Evolutionary conservation across 1,140 invertebrate genomes (phyloP).

Genomic region (Dinoponera quadriceps): DNA sequence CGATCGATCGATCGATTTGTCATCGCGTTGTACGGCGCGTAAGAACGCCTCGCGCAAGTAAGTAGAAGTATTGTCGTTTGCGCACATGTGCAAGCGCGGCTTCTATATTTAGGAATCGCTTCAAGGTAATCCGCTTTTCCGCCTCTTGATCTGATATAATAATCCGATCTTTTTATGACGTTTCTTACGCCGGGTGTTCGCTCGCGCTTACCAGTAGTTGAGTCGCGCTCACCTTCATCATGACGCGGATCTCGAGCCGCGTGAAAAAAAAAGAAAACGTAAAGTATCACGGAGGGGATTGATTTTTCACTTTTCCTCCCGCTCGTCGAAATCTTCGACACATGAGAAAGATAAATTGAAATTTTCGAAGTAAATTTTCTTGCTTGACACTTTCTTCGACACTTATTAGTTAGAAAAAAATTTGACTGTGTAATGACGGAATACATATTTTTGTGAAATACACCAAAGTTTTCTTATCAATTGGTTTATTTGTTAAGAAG

Average conservation of each 20-base stretch:
- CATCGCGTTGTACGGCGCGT: neutral
- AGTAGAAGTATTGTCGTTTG: neutral
- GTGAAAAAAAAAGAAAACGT: neutral
- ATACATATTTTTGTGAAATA: too few relatives aligned
- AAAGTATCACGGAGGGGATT: too few relatives aligned
- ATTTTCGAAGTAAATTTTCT: too few relatives aligned
- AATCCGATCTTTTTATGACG: conserved; percentile 11
- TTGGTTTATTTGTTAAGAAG: too few relatives aligned
- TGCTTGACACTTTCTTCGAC: too few relatives aligned
- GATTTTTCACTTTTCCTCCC: too few relatives aligned
- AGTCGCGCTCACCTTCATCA: conserved; percentile 19
- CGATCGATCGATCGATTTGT: conserved; percentile 13
- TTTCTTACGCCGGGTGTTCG: conserved; percentile 23
- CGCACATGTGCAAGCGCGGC: neutral
- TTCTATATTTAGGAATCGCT: conserved; percentile 30
- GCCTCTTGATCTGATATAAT: conserved; percentile 45
- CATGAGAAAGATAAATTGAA: too few relatives aligned
- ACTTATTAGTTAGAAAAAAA: too few relatives aligned
- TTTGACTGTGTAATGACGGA: too few relatives aligned
- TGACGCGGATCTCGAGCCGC: too few relatives aligned
- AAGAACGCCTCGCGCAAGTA: neutral
- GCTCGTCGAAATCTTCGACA: too few relatives aligned
- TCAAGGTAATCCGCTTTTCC: conserved; percentile 55
- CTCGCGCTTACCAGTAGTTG: conserved; percentile 28
- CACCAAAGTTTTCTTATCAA: too few relatives aligned